These are phyloP conservation scores for Apis mellifera DNA, from an alignment of 1,140 invertebrate genomes.

Conservation along the genomic window Amel_HAv3.1 CM009932.2:9379501-9380000, in stretches of 20 bases:
- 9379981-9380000: not conserved
- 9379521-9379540: not conserved
- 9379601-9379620: not conserved
- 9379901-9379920: not conserved
- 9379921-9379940: not conserved
- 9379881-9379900: no score
- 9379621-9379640: not conserved
- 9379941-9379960: not conserved
- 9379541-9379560: not conserved
- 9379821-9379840: not conserved
- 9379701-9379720: conserved; percentile 44
- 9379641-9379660: conserved; percentile 1
- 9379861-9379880: no score
- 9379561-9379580: not conserved
- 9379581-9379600: not conserved
- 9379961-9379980: not conserved
- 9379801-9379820: not conserved
- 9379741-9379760: conserved; percentile 13
- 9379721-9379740: conserved; percentile 41
- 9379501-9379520: not conserved
- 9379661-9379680: conserved; percentile 41
- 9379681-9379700: conserved; percentile 42
- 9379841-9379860: no score
- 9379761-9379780: not conserved
- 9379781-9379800: not conserved